Percentiles rank a stretch among this genome's conserved stretches.
Evolutionary conservation across 2,797 vertebrate genomes (phyloP).

Genomic region (Scomberomorus guttatus): DNA sequence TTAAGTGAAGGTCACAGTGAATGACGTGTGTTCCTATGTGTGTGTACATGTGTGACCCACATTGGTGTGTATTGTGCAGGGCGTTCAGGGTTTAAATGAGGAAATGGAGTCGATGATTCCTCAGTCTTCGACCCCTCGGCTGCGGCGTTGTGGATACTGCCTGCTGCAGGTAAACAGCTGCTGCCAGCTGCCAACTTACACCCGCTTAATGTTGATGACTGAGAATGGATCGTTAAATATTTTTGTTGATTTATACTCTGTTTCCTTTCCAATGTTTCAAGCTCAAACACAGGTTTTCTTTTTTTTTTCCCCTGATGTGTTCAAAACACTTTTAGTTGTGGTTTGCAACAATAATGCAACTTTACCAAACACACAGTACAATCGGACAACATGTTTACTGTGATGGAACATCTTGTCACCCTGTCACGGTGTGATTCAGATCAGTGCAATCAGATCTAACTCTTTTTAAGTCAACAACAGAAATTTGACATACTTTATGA

Average conservation of each 20-base stretch:
- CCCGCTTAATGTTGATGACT: too few species aligned
- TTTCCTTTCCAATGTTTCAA: neutral
- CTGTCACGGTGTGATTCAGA: neutral
- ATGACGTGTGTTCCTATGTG: neutral
- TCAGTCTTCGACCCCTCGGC: slow-evolving; percentile 68
- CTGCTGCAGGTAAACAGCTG: slow-evolving; percentile 87
- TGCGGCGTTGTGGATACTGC: slow-evolving; percentile 91
- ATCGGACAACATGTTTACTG: neutral
- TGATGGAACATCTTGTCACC: neutral
- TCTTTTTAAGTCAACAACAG: too few species aligned
- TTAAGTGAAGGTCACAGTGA: neutral
- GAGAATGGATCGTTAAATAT: too few species aligned
- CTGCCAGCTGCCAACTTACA: neutral
- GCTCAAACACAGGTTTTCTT: too few species aligned
- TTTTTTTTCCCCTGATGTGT: neutral
- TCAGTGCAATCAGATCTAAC: neutral
- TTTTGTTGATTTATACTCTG: neutral
- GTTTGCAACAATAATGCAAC: neutral
- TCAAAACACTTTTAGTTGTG: neutral
- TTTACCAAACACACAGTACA: neutral
- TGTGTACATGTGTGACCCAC: neutral
- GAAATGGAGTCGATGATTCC: slow-evolving; percentile 84
- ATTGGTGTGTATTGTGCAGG: slow-evolving; percentile 31
- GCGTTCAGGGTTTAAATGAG: slow-evolving; percentile 65
- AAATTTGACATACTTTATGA: too few species aligned